Base-by-base conservation (phyloP, 2,113 vertebrate species). In the Pteropus alecto region DNA sequence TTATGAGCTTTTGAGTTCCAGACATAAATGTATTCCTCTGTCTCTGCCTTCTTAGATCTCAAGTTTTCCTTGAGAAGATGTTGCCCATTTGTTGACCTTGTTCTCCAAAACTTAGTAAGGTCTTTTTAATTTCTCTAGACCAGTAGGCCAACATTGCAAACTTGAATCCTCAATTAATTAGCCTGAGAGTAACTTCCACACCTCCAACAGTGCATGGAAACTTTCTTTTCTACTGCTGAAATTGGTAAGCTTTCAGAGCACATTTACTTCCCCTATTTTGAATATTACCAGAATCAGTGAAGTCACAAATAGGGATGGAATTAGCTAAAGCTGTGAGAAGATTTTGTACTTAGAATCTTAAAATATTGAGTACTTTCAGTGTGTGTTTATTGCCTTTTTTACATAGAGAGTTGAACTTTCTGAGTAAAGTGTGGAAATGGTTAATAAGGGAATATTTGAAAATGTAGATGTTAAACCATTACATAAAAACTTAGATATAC, bases 51-150 rank as follows among this genome's bases (percentile, higher is more conserved):
- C 5, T 46, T 43, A 43, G 6, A 8, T 87, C 33, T 96, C 63
- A 58, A 16, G 13, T 61, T 95, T 78, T 86, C 15, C 16, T 60
- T 87, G 26, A 51, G 19, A 67, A 96, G 87, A 46, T 14, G 70
- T 28, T 58, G 16, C 12, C 1, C 33, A 21, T 63, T 76, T 81
- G 12, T 9, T 68, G 11, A 6, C 8, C 28, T 79, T 67, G 65
- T 60, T 87, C 24, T 58, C 11, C 46, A 8, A 92, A 74, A 1
- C 0, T 58, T 63, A 12, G 41, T 54, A 41, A 83, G 19, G 11
- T 0, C 10, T 74, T 51, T 11, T 28, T 81, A 51, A 61, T 61
- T 94, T 74, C 54, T 67, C 7, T 43, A 77, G 7, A 56, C 30
- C 1, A 73, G 43, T 1, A 38, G 13, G 9, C 7, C 10, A 71